Base-by-base conservation (phyloP, 2,888 invertebrate genomes). In the Synergus laeviventris region DNA sequence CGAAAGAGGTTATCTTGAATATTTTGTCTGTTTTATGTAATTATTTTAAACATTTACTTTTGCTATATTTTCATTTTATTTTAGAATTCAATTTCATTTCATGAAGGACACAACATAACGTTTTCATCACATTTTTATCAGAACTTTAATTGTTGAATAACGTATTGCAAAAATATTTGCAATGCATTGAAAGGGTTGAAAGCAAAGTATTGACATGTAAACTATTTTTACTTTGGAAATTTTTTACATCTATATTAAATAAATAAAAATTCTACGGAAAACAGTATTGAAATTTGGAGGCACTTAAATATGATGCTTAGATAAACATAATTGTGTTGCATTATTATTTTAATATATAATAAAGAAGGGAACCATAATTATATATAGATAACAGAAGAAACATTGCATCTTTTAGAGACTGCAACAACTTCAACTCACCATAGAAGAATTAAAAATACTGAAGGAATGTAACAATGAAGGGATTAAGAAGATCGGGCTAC, bases 371-470 rank as follows among this genome's bases (percentile, higher is more conserved):
- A 8, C 2, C 0, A n/a, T 3, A 8, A n/a, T n/a, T 49, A 49
- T 49, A 14, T 49, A 16, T 49, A n/a, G n/a, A 49, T 49, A 49
- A 49, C n/a, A 49, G 49, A 49, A 49, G 31, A 31, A 31, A 31
- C 31, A 31, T 31, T 49, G 0, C n/a, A 49, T 49, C 14, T 49
- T 73, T 49, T 56, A 73, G 73, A 42, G 0, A 9, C 11, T 73
- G 5, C 16, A 75, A 75, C 73, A 0, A 9, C 11, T 73, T 3
- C 16, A 75, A 75, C 73, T 79, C 45, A 83, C 82, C 12, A 74
- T 78, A 18, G 82, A 81, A 77, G 82, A 83, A 74, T n/a, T 59
- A 36, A 76, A 42, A 61, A 12, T 81, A 36, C 36, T 80, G 18
- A 78, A 73, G 42, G 62, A 78, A 70, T 83, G 83, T 73, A 38